Evolutionary conservation across 2,113 vertebrate genomes (phyloP).

Genomic region (Oenanthe oenanthe): DNA sequence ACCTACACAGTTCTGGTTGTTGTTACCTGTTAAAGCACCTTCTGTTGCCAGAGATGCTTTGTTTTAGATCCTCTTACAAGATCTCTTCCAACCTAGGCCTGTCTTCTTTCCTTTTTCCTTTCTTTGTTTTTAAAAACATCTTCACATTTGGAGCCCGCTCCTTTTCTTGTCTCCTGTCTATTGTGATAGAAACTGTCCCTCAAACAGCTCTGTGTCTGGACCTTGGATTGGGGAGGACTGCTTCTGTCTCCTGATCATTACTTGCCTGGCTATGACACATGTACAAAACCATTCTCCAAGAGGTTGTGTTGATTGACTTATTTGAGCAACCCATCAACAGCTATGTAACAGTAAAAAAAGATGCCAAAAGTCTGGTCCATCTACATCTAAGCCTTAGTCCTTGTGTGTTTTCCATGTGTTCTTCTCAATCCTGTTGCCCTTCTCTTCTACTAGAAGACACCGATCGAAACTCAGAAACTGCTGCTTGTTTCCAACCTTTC

Average conservation of each 20-base stretch:
- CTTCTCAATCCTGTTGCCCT: background rate
- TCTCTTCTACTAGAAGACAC: background rate
- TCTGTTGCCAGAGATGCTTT: background rate
- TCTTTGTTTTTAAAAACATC: background rate
- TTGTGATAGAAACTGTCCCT: background rate
- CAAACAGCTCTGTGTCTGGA: background rate
- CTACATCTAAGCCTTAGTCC: background rate
- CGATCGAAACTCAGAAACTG: background rate
- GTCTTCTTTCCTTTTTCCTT: background rate
- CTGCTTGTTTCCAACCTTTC: background rate
- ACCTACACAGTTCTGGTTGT: background rate
- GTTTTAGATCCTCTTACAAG: background rate
- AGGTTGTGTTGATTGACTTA: background rate
- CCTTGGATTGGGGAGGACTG: background rate
- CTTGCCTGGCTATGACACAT: background rate
- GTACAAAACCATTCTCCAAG: background rate
- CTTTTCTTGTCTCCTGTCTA: background rate
- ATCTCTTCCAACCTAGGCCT: background rate
- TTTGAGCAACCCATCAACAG: background rate
- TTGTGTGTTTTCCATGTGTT: background rate
- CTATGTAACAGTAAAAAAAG: background rate
- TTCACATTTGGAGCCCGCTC: background rate
- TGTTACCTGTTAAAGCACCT: constrained; percentile 62
- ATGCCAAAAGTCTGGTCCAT: background rate
- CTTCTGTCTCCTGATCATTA: background rate